Evolutionary conservation across 2,113 vertebrate genomes (phyloP), one percentile per base, ranked within the genome.

Genomic region (Amphilophus citrinellus): DNA sequence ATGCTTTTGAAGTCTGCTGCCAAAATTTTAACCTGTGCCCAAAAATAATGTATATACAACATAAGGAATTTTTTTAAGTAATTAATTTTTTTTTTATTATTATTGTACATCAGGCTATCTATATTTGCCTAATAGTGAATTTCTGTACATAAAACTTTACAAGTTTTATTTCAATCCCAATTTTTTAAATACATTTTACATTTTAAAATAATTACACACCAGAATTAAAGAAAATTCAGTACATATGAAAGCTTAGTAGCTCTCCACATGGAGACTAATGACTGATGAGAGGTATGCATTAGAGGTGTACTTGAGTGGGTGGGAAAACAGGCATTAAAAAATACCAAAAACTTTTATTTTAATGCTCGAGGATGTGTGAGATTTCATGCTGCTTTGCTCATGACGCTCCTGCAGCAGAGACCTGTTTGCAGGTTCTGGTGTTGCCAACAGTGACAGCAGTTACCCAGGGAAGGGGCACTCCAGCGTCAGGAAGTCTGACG

Each of bases 261-360:
- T n/a, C 60, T 80, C 59, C 44, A 42, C 50, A 35, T 59, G 65
- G 77, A 89, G 61, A 76, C 47, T 57, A 79, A 81, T 73, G 63
- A 73, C 56, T 76, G 80, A 85, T 84, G 78, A 82, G 39, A 81
- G 77, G 77, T 90, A 42, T 68, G 62, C 66, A 71, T 82, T 57
- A 82, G 35, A 83, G 30, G 77, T 90, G 47, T 42, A 22, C 87
- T 76, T 61, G 37, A 62, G 76, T 80, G 56, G 85, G 83, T 63
- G 57, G 59, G 57, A 59, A 85, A 88, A 87, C 71, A 88, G 82
- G 77, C 63, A 56, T 63, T 56, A 20, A 56, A 56, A 73, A 73
- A 73, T 24, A 24, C 27, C 1, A 61, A 66, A 85, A 73, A 39
- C 56, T 57, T 79, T 76, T 3, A 78, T 80, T 39, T 71, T 79